phyloP scores from a whole-genome alignment of 2,113 vertebrate genomes.

The Lophius piscatorius region DNA sequence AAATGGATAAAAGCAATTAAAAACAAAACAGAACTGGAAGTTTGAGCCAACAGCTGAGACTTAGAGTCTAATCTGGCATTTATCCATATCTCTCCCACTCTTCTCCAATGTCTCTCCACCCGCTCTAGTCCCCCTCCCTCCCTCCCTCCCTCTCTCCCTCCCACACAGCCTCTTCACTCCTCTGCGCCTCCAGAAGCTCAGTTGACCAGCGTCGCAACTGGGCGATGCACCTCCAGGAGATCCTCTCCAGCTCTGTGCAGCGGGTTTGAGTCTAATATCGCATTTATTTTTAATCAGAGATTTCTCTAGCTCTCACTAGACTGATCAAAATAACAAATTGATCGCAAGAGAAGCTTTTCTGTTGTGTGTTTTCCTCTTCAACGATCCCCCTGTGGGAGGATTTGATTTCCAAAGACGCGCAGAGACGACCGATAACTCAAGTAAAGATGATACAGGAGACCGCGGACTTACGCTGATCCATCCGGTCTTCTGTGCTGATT shows the following conservation, averaged over 20 bases:
- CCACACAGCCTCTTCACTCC: conserved; percentile 31
- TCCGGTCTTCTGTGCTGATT: background rate
- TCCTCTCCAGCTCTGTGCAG: background rate
- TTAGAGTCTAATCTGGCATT: no score
- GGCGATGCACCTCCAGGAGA: conserved; percentile 73
- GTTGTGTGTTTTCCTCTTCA: conserved; percentile 3
- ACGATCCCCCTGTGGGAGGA: conserved; percentile 40
- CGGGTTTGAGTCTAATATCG: background rate
- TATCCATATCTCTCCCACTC: background rate
- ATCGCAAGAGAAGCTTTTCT: conserved; percentile 51
- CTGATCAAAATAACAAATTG: conserved; percentile 21
- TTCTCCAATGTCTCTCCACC: conserved; percentile 3
- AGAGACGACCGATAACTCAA: conserved; percentile 10
- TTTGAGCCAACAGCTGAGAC: no score
- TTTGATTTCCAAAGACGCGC: conserved; percentile 3
- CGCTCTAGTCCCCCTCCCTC: conserved; percentile 16
- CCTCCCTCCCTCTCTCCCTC: conserved; percentile 23
- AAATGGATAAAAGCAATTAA: no score
- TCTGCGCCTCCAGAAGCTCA: conserved; percentile 52
- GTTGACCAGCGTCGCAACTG: conserved; percentile 81
- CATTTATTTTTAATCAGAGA: background rate
- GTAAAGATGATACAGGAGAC: conserved; percentile 42
- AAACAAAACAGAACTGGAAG: no score
- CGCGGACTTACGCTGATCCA: conserved; percentile 16
- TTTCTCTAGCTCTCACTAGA: background rate